Percentiles rank a stretch among this genome's conserved stretches.
Conservation (phyloP, 1,140 invertebrate species). For the Hyposmocoma kahamanoa region DNA sequence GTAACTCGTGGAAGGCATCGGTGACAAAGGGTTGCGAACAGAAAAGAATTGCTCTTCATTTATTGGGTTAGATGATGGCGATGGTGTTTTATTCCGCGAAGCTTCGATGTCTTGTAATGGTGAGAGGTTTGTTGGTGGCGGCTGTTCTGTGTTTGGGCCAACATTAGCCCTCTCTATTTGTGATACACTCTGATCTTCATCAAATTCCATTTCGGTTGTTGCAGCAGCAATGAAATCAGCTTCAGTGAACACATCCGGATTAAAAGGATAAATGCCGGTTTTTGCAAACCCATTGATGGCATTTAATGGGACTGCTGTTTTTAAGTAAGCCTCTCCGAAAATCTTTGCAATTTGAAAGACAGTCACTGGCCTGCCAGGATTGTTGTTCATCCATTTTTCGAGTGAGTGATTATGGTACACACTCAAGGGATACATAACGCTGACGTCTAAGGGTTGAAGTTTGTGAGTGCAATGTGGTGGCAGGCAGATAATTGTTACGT, state of each 20-base stretch:
- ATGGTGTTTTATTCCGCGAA: no score
- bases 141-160: no score
- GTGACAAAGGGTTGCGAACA: no score
- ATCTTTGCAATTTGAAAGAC: conserved; percentile 25
- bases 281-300: conserved; percentile 35
- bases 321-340: conserved; percentile 32
- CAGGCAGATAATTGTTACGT: conserved; percentile 43
- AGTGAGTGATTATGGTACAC: conserved; percentile 33
- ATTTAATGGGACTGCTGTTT: conserved; percentile 28
- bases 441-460: conserved; percentile 63
- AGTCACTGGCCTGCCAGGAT: conserved; percentile 32
- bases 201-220: no score
- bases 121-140: not conserved
- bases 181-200: no score
- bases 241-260: conserved; percentile 23
- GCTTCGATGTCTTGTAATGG: not conserved
- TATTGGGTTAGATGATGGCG: no score
- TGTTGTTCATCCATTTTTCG: conserved; percentile 30
- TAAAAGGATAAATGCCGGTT: conserved; percentile 21
- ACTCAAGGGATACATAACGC: conserved; percentile 45
- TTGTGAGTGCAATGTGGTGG: conserved; percentile 59
- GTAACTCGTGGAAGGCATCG: no score
- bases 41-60: no score
- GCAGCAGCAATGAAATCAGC: conserved; percentile 14
- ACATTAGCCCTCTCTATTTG: no score